Evolutionary conservation across 2,797 vertebrate species (phyloP).

Genomic region (Sebastes diploproa): DNA sequence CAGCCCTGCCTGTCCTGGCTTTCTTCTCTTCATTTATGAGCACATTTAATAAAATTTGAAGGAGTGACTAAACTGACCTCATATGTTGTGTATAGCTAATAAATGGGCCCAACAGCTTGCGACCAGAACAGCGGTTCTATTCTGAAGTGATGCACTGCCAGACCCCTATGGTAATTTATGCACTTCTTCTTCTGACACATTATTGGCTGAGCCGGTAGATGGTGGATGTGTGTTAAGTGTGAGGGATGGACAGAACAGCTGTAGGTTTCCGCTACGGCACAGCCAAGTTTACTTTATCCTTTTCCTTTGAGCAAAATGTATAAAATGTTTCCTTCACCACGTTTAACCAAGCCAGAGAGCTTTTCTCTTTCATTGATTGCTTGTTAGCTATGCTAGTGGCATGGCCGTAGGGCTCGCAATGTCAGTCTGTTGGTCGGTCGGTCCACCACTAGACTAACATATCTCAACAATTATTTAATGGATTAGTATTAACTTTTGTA

Average conservation of each 20-base stretch:
- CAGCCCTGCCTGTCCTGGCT: not conserved
- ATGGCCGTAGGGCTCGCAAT: not conserved
- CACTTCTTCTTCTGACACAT: constrained; percentile 57
- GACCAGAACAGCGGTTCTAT: constrained; percentile 36
- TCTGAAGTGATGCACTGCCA: constrained; percentile 45
- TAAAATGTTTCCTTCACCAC: constrained; percentile 26
- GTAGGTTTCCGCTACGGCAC: constrained; percentile 38
- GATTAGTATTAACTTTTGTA: not conserved
- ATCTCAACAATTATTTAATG: not conserved
- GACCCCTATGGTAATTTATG: constrained; percentile 50
- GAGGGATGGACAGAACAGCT: constrained; percentile 61
- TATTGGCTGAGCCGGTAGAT: constrained; percentile 58
- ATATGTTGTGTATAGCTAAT: constrained; percentile 35
- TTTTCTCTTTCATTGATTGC: not conserved
- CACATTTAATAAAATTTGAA: constrained; percentile 47
- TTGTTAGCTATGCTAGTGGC: not conserved
- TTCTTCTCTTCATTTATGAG: constrained; percentile 35
- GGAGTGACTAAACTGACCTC: constrained; percentile 45
- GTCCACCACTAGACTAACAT: not conserved
- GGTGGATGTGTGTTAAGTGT: constrained; percentile 43
- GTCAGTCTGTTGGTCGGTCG: not conserved
- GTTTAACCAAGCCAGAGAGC: not conserved
- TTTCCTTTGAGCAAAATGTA: constrained; percentile 21
- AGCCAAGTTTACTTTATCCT: constrained; percentile 57
- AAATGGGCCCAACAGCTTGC: constrained; percentile 48